Percentiles rank a stretch among this genome's conserved stretches.
Conservation (phyloP, 92 coral and sea anemone genomes). For the Micromussa lordhowensis region DNA sequence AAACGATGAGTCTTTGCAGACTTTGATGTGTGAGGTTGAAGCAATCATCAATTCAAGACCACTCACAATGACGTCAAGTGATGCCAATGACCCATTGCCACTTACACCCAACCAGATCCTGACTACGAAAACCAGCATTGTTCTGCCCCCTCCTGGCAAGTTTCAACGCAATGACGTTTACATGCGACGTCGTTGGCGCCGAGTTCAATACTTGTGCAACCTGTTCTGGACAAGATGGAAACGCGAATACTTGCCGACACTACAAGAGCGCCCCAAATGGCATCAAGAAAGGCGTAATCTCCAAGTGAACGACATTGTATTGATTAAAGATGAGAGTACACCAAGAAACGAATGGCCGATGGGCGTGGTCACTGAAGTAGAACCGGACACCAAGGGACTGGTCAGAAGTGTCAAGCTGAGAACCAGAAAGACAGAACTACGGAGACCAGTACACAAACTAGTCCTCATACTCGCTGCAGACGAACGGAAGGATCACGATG, state of each 20-base stretch:
- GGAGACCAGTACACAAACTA: constrained; percentile 38
- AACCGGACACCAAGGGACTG: constrained; percentile 33
- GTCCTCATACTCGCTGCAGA: constrained; percentile 16
- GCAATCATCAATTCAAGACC: too few species aligned
- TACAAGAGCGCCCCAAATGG: constrained; percentile 60
- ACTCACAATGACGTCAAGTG: constrained; percentile 48
- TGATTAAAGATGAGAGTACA: constrained; percentile 40
- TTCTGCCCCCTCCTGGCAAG: constrained; percentile 63
- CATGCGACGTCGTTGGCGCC: constrained; percentile 59
- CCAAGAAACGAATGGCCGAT: constrained; percentile 58
- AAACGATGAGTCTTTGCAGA: constrained; percentile 34
- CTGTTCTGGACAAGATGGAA: constrained; percentile 64
- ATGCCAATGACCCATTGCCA: constrained; percentile 42
- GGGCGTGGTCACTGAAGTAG: neutral
- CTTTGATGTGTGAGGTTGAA: too few species aligned
- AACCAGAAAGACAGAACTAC: constrained; percentile 25
- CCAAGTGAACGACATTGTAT: constrained; percentile 38
- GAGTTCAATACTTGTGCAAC: constrained; percentile 41
- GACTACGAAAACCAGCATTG: constrained; percentile 49
- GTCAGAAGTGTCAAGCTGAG: constrained; percentile 34
- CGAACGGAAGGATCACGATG: constrained; percentile 17
- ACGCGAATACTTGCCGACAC: constrained; percentile 39
- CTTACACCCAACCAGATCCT: constrained; percentile 54
- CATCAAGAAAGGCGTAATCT: constrained; percentile 29
- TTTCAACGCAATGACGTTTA: constrained; percentile 56